phyloP scores from a whole-genome alignment of 2,113 vertebrate species.

The Opisthocomus hoazin region DNA sequence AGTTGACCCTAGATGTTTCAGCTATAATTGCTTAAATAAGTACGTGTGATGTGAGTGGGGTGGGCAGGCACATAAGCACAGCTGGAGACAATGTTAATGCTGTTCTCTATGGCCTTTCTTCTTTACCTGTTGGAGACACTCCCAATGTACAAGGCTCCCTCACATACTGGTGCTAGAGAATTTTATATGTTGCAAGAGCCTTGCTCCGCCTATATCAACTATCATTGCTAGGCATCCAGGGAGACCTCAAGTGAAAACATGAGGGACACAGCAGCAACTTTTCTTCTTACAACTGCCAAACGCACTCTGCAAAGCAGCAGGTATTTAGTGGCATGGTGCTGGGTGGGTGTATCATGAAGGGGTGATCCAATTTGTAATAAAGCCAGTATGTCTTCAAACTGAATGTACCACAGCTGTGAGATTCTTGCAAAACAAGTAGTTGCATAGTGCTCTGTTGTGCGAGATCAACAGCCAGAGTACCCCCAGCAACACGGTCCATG shows the following conservation, averaged over 20 bases:
- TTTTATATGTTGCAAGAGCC: not conserved
- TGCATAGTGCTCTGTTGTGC: not conserved
- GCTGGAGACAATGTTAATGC: not conserved
- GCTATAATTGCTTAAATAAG: not conserved
- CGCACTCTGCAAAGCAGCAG: not conserved
- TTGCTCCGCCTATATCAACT: not conserved
- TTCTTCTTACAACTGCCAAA: not conserved
- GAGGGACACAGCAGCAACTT: not conserved
- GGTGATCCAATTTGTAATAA: not conserved
- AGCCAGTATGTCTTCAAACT: not conserved
- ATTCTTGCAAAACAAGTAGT: not conserved
- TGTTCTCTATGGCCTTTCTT: not conserved
- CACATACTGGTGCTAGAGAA: not conserved
- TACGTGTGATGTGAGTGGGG: not conserved
- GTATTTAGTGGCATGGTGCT: not conserved
- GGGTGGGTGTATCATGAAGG: not conserved
- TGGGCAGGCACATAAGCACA: not conserved
- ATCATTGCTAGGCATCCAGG: not conserved
- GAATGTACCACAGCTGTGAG: not conserved
- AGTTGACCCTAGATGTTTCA: not conserved
- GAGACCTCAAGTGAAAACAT: not conserved
- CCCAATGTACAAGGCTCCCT: not conserved
- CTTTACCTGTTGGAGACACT: not conserved
- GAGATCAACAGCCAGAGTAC: not conserved
- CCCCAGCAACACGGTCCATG: not conserved